Evolutionary conservation across 2,888 invertebrate species (phyloP), one percentile per base, ranked within the genome.

Genomic region (Camptogramma bilineatum): DNA sequence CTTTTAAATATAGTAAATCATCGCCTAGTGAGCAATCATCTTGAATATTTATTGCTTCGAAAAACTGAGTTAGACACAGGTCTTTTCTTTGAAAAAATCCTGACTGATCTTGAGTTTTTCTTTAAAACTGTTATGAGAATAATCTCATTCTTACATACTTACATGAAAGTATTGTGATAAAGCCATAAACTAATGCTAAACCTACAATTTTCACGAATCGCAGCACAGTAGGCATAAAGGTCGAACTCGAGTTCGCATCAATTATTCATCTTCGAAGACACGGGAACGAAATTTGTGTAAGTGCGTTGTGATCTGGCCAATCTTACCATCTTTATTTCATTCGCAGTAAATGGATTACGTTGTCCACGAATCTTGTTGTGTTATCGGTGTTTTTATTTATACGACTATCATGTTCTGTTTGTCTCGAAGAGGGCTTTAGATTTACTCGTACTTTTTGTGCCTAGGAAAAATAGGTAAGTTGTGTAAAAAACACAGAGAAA

Each of bases 211-310:
- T 55, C 58, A 59, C 47, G 58, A 58, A 66, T 66, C 62, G 54
- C 39, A 62, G 65, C 60, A 60, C 60, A 62, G 62, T 63, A 62
- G 44, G 31, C 42, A 52, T 60, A 57, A 18, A 55, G 64, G 85
- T 80, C 83, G 81, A 79, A 80, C 79, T 78, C 72, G 70, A 77
- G 77, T 77, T 81, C 81, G 74, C 84, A 91, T 92, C 84, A 90
- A 91, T 91, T 90, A 92, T 92, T 91, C 90, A 92, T 88, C 81
- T 78, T 72, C 79, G 86, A 89, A 91, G 91, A 91, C 90, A 90
- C 83, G 87, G 83, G 83, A 88, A 88, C 83, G 86, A 90, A 90
- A 91, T 90, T 91, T 91, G 90, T 91, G 87, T 90, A 90, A 91
- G 90, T 90, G 89, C 84, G 88, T 88, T 90, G 89, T 89, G 90